Percentiles rank a stretch among this genome's conserved stretches.
Conservation (phyloP, 2,797 vertebrate species). For the Silurus lanzhouensis region DNA sequence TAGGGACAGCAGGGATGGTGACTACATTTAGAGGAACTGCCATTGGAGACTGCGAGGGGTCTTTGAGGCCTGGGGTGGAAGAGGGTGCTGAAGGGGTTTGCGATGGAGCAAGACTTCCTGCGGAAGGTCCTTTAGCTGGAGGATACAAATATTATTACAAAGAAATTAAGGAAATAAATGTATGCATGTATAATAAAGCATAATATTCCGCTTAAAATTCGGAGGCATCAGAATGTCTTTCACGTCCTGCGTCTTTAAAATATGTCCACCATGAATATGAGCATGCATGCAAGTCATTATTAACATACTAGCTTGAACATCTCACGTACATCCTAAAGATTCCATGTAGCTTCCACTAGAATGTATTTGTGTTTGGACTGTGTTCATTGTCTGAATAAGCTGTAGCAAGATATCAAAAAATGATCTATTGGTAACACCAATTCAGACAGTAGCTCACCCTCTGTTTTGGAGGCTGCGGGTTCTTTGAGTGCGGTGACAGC, state of each 20-base stretch:
- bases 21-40: slow-evolving; percentile 74
- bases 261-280: neutral
- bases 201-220: neutral
- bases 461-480: slow-evolving; percentile 76
- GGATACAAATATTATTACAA: neutral
- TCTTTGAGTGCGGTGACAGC: slow-evolving; percentile 73
- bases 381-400: too few relatives aligned
- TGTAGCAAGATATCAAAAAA: neutral
- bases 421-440: too few relatives aligned
- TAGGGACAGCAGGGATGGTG: slow-evolving; percentile 72
- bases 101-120: slow-evolving; percentile 65
- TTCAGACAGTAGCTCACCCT: slow-evolving; percentile 73
- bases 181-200: neutral
- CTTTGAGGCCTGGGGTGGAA: slow-evolving; percentile 66
- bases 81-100: slow-evolving; percentile 73
- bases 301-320: neutral
- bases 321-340: neutral
- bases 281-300: neutral
- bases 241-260: neutral
- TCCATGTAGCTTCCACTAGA: neutral
- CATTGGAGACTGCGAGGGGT: slow-evolving; percentile 78
- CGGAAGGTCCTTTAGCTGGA: slow-evolving; percentile 81
- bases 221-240: neutral
- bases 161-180: neutral
- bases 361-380: too few relatives aligned